Conservation (phyloP, 2,113 vertebrate genomes). For the Cyprinodon variegatus region DNA sequence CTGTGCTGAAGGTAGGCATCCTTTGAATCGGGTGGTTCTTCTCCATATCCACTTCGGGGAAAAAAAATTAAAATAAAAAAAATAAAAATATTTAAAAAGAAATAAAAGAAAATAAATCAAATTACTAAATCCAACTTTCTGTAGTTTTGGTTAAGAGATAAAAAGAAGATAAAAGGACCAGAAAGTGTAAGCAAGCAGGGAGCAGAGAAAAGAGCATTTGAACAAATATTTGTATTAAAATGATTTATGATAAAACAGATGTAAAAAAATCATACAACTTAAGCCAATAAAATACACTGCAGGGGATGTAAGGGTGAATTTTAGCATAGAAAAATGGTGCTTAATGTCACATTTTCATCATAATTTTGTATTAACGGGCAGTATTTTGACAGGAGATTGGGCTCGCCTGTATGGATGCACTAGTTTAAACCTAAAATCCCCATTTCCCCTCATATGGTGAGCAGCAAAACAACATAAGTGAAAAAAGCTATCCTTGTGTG, state of each 20-base stretch:
- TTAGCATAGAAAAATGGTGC: neutral
- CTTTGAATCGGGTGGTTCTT: too few relatives aligned
- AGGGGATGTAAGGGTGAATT: neutral
- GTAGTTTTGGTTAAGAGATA: too few relatives aligned
- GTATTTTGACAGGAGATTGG: conserved; percentile 8
- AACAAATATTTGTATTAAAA: too few relatives aligned
- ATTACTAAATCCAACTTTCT: too few relatives aligned
- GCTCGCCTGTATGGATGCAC: conserved; percentile 4
- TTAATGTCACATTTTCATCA: neutral
- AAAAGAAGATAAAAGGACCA: too few relatives aligned
- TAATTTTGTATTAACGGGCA: neutral
- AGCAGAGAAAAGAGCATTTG: too few relatives aligned
- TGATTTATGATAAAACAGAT: neutral
- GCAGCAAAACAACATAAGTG: conserved; percentile 48
- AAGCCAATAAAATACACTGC: neutral
- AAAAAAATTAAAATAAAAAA: too few relatives aligned
- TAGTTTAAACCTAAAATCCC: conserved; percentile 39
- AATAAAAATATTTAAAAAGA: too few relatives aligned
- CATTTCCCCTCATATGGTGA: conserved; percentile 44
- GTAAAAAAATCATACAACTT: neutral
- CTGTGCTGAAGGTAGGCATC: too few relatives aligned
- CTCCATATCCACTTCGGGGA: too few relatives aligned
- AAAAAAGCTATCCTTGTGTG: conserved; percentile 60
- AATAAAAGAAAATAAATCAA: too few relatives aligned
- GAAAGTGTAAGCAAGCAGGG: too few relatives aligned